These are phyloP conservation scores for Holothuria scabra DNA, from an alignment of 53 echinoderm and acorn worm genomes.

Conservation along the genomic window DNA sequence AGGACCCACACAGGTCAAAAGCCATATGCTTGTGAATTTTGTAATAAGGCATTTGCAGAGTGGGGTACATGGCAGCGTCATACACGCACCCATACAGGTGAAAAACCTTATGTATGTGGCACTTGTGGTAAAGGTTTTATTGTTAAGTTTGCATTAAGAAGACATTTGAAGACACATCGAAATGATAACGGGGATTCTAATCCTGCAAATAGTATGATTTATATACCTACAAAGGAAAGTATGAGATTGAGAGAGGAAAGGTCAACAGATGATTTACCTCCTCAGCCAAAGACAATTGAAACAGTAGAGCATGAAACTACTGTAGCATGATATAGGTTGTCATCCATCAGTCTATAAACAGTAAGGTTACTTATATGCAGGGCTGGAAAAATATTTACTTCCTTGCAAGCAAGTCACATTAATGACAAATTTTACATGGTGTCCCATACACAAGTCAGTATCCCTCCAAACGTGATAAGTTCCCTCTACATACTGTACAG, in stretches of 20 bases:
- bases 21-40: constrained; percentile 31
- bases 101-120: constrained; percentile 38
- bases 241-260: no score
- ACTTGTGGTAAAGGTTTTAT: constrained; percentile 44
- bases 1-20: constrained; percentile 32
- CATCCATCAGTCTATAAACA: no score
- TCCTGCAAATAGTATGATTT: neutral
- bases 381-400: no score
- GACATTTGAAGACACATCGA: constrained; percentile 37
- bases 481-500: no score
- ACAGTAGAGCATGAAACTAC: no score
- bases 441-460: no score
- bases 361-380: no score
- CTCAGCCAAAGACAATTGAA: neutral
- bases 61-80: constrained; percentile 52
- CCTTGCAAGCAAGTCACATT: no score
- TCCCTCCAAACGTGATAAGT: no score
- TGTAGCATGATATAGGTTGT: no score
- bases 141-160: constrained; percentile 42
- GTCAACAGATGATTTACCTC: neutral
- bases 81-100: constrained; percentile 34
- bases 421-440: no score
- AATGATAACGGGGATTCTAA: constrained; percentile 1
- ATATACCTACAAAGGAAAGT: neutral
- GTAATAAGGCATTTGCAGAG: constrained; percentile 36